phyloP scores from a whole-genome alignment of 2,797 vertebrate genomes.

The Psittacula echo region DNA sequence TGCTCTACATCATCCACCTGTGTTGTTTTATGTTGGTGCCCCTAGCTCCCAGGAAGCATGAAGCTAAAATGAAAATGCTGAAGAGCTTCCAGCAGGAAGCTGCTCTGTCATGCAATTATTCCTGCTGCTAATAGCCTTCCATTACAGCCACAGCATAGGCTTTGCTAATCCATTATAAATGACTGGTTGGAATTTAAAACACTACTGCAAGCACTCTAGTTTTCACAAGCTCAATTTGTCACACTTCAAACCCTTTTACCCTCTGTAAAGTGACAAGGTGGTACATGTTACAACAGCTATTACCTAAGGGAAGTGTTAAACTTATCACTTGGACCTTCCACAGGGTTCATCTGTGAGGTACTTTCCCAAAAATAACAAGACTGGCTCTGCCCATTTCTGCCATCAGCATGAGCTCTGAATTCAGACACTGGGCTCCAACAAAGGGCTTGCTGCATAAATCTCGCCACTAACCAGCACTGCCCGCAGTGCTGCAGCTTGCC shows the following conservation, averaged over 20 bases:
- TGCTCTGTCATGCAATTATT: conserved; percentile 17
- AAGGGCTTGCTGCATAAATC: neutral
- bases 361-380: neutral
- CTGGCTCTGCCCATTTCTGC: neutral
- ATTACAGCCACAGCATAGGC: neutral
- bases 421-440: neutral
- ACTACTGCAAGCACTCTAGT: neutral
- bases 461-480: neutral
- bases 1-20: neutral
- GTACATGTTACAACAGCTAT: neutral
- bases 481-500: neutral
- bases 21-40: neutral
- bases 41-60: neutral
- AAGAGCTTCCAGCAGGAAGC: neutral
- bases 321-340: neutral
- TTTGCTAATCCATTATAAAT: neutral
- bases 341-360: neutral
- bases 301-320: neutral
- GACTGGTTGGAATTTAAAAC: neutral
- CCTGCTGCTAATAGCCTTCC: conserved; percentile 12
- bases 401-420: neutral
- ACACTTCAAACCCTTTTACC: neutral
- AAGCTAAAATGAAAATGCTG: conserved; percentile 5
- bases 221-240: neutral
- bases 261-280: neutral